Conservation (phyloP, 2,113 vertebrate species). For the Catharus minimus region DNA sequence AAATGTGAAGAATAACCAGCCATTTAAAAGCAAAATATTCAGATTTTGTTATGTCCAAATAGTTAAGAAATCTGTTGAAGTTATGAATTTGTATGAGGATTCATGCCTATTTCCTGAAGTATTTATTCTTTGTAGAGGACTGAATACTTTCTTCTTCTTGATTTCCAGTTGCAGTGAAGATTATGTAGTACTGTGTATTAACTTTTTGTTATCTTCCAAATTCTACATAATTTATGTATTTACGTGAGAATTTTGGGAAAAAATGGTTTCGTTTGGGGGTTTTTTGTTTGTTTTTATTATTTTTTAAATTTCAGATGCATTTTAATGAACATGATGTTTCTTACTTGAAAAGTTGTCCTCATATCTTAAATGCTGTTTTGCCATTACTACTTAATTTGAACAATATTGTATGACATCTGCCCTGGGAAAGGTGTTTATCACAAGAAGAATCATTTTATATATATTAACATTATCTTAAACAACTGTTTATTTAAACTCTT, state of each 20-base stretch:
- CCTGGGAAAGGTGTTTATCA: neutral
- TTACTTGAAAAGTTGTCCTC: neutral
- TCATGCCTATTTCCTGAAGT: neutral
- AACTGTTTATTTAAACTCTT: neutral
- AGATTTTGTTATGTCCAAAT: neutral
- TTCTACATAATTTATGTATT: neutral
- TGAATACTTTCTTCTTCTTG: neutral
- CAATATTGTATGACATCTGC: neutral
- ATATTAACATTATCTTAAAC: neutral
- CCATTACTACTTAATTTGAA: neutral
- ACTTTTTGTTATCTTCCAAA: neutral
- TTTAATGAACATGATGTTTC: neutral
- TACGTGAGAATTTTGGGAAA: neutral
- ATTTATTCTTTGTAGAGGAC: neutral
- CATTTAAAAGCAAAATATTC: neutral
- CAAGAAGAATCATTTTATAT: neutral
- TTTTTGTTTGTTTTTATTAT: neutral
- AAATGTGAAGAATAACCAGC: neutral
- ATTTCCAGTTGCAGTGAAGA: neutral
- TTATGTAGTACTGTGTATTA: neutral
- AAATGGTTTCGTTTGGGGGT: neutral
- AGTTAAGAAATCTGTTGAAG: neutral
- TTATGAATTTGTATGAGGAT: neutral
- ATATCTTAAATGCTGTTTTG: neutral
- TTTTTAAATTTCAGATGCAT: neutral